phyloP scores from a whole-genome alignment of 1,140 invertebrate genomes.

The Antheraea pernyi region DNA sequence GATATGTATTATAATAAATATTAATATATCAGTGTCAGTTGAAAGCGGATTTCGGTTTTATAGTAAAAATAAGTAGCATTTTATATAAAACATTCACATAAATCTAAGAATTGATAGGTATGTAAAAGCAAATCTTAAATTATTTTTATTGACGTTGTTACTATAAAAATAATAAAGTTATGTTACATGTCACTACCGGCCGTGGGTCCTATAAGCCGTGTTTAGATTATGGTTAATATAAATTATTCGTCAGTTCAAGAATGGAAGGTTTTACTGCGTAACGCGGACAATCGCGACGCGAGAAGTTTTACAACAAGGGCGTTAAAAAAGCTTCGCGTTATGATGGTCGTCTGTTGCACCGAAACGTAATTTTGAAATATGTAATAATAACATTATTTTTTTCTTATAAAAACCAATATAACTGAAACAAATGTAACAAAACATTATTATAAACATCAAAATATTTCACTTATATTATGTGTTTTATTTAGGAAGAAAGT shows the following conservation, averaged over 20 bases:
- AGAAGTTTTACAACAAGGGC: slow-evolving; percentile 65
- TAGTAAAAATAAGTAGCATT: neutral
- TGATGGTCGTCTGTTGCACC: slow-evolving; percentile 40
- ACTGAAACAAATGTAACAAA: too few species aligned
- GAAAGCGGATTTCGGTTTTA: neutral
- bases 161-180: neutral
- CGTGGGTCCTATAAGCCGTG: slow-evolving; percentile 38
- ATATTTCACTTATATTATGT: too few species aligned
- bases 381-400: neutral
- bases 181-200: slow-evolving; percentile 1
- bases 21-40: too few species aligned
- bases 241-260: slow-evolving; percentile 57
- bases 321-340: slow-evolving; percentile 69
- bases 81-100: neutral
- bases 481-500: too few species aligned
- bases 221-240: slow-evolving; percentile 64
- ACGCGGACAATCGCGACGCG: slow-evolving; percentile 70
- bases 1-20: too few species aligned
- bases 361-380: slow-evolving; percentile 25
- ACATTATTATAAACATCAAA: too few species aligned
- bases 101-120: neutral
- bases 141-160: slow-evolving; percentile 7
- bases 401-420: neutral
- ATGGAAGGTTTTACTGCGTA: slow-evolving; percentile 70
- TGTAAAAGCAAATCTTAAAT: neutral